Base-by-base conservation (phyloP, 2,888 invertebrate species). In the Platycnemis pennipes region DNA sequence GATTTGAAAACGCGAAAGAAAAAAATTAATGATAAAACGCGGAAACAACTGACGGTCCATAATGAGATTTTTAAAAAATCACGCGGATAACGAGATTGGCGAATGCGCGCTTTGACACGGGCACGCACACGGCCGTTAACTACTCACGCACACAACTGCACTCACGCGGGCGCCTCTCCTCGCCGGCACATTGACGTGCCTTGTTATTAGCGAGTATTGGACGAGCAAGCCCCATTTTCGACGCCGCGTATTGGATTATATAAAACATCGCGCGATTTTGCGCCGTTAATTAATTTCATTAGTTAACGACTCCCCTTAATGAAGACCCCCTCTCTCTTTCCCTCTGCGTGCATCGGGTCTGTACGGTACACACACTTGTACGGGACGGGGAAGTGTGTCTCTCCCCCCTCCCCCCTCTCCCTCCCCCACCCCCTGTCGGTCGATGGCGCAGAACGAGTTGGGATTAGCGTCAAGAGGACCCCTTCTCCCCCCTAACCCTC, bases 221-320 rank as follows among this genome's bases (percentile, higher is more conserved):
- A 77, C 69, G 37, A 69, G 11, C 31, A 13, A 13, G 49, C 2
- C 37, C 31, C 69, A n/a, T 77, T 77, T 77, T 77, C 87, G 26
- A 44, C 87, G 63, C 91, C 63, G 91, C 91, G 63, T 91, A 63
- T 91, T 91, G 56, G 91, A 91, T 91, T 91, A 91, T 91, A 91
- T 91, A 91, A 91, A 91, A 91, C 91, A 91, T 91, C 56, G 91
- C 91, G 91, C 91, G 91, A 91, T 91, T 91, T 91, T 91, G 91
- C 91, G 63, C 91, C 91, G 56, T 91, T 91, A 91, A 91, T 91
- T 91, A 91, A 91, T 91, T 91, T 91, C 91, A 91, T 91, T 91
- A 91, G 91, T 91, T 91, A 91, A 91, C 91, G 91, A 91, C 91
- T 63, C 91, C 63, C 91, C 56, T 91, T 91, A 91, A 91, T 91